Percentiles rank a stretch among this genome's conserved stretches.
phyloP scores from a whole-genome alignment of 1,140 invertebrate species.

The Pseudomyrmex flavicornis region DNA sequence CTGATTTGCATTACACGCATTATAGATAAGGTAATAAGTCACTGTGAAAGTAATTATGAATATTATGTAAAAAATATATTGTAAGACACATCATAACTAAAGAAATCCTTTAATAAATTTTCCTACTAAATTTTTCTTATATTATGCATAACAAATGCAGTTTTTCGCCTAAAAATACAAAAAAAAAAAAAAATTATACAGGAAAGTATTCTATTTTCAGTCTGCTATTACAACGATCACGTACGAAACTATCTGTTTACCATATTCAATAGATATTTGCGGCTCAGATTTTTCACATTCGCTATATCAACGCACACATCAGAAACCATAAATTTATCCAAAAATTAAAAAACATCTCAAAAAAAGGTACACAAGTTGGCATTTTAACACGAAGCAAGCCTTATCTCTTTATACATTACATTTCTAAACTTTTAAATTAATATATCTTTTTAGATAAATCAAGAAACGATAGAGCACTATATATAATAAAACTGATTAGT shows the following conservation, averaged over 20 bases:
- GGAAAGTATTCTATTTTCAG: constrained; percentile 23
- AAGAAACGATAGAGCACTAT: constrained; percentile 42
- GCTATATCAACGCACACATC: constrained; percentile 6
- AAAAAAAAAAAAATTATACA: not conserved
- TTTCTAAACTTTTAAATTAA: constrained; percentile 55
- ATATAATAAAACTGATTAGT: constrained; percentile 50
- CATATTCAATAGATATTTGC: not conserved
- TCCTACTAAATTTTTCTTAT: constrained; percentile 32
- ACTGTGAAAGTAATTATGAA: constrained; percentile 51
- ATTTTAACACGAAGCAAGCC: constrained; percentile 58
- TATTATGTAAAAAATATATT: not conserved
- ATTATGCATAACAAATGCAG: constrained; percentile 11
- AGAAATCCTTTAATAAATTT: constrained; percentile 15
- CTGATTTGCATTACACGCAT: constrained; percentile 3
- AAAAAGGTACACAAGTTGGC: not conserved
- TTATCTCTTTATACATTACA: constrained; percentile 65
- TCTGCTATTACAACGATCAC: not conserved
- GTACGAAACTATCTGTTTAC: constrained; percentile 12
- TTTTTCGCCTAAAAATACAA: not conserved
- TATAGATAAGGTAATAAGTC: constrained; percentile 22
- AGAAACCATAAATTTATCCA: constrained; percentile 12
- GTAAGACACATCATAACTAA: not conserved
- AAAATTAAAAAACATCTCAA: constrained; percentile 25
- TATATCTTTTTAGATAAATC: constrained; percentile 62
- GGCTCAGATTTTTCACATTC: constrained; percentile 20